phyloP scores from a whole-genome alignment of 2,888 invertebrate species.

The Erpobdella octoculata region DNA sequence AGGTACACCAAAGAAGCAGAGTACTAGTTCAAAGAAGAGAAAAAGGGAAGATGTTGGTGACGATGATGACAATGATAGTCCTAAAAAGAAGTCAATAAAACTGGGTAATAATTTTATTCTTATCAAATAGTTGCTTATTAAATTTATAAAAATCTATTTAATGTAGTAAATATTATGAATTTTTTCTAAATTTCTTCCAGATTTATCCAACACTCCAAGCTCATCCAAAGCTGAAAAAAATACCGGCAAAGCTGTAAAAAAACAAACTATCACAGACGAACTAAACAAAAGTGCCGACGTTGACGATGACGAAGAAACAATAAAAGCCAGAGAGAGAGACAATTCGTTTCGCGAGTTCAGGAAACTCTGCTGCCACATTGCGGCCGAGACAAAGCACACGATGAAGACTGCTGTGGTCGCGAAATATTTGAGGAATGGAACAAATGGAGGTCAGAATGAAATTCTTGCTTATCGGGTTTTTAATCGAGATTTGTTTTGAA shows the following conservation, averaged over 20 bases:
- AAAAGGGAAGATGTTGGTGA: not conserved
- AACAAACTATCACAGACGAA: too few species aligned
- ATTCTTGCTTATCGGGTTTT: not conserved
- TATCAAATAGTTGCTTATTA: not conserved
- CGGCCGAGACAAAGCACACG: conserved; percentile 69
- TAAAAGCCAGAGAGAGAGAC: conserved; percentile 40
- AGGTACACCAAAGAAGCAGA: conserved; percentile 31
- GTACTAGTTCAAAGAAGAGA: conserved; percentile 4
- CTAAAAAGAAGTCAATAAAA: not conserved
- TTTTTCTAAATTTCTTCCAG: not conserved
- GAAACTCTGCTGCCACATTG: conserved; percentile 68
- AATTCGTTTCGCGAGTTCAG: conserved; percentile 67
- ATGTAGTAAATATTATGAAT: not conserved
- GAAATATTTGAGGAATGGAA: conserved; percentile 45
- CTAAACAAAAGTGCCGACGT: not conserved
- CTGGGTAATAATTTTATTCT: not conserved
- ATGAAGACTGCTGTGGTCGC: conserved; percentile 65
- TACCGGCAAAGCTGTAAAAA: not conserved
- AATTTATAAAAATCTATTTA: not conserved
- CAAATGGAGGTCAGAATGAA: conserved; percentile 42
- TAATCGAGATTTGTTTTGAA: not conserved
- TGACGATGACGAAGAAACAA: not conserved
- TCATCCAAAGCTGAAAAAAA: not conserved
- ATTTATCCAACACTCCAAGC: not conserved
- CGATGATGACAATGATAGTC: not conserved